Base-by-base conservation (phyloP, 2,797 vertebrate species). In the Microcaecilia unicolor region DNA sequence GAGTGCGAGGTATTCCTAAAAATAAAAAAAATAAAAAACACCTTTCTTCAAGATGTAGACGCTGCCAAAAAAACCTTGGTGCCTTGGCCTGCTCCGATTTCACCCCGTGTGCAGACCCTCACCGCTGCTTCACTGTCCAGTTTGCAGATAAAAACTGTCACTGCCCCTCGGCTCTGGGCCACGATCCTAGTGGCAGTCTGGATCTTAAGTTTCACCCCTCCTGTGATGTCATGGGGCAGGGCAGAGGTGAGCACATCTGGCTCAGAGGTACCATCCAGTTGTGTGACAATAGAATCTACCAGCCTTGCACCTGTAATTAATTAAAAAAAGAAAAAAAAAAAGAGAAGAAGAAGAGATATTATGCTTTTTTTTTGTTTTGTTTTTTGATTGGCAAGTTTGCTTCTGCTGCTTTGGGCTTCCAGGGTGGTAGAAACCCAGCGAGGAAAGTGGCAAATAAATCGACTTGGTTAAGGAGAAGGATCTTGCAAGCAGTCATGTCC, bases 161-260 rank as follows among this genome's bases (percentile, higher is more conserved):
- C 6, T 15, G 27, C n/a, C 22, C 16, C 46, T 10, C 16, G 19
- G 25, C 2, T 10, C 1, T 23, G 6, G 10, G 34, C 28, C 4
- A 46, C 2, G 14, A 20, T 10, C 7, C 37, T 49, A 34, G 29
- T 9, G 14, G 9, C 6, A 13, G 8, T 18, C 15, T 34, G 24
- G 11, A 27, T 37, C 22, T 51, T 48, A 36, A 33, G 35, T 43
- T 34, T 18, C 10, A 53, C 13, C 7, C 10, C 23, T 14, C 42
- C 22, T 9, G 27, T 13, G 12, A 3, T 5, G 3, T 25, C 31
- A 16, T 24, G 38, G 25, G 13, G 23, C 13, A 27, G 7, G n/a
- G 10, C 2, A 34, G 27, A 19, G 3, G 17, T 6, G 3, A 37
- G 23, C 15, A 33, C 12, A 17, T 31, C 6, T 26, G 33, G 41